Base-by-base conservation (phyloP, 2,888 invertebrate genomes). In the Harpalus rufipes region DNA sequence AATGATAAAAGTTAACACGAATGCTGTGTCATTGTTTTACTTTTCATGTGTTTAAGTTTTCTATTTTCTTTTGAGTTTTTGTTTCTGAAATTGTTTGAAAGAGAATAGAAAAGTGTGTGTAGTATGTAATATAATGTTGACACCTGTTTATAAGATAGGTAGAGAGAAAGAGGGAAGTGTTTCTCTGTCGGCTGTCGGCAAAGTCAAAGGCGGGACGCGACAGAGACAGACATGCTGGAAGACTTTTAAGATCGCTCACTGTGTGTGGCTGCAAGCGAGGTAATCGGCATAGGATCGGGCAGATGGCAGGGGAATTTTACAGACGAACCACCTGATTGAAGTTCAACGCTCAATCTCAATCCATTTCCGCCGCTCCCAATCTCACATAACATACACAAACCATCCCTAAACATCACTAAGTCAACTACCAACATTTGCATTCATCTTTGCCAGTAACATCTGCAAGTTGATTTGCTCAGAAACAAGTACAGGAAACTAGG, bases 281-380 rank as follows among this genome's bases (percentile, higher is more conserved):
- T 65, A 65, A 51, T 65, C 61, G 44, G 44, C 44, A 51, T 51
- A 8, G 12, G 44, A 51, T 51, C 44, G 65, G 63, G 81, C 81
- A 65, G 83, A 41, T 44, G 83, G 39, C 83, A 65, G 63, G 76
- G 84, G 74, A 14, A 61, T 44, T 85, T 85, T 58, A 86, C 86
- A 85, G 85, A 85, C 85, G 87, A 86, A 86, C 87, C 87, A 86
- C 86, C 86, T 86, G 87, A 87, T 74, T 68, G 51, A 68, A 68
- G 68, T 68, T 68, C 68, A 68, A 8, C 68, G 39, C 32, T 32
- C 68, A 74, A 51, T 51, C 44, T 12, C 44, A 51, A 51, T 51
- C 12, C 44, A 51, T 51, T 51, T 51, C 44, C 44, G 5, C 44
- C 44, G 8, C 44, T 51, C 44, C 44, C 44, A 51, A 51, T 51